Evolutionary conservation across 2,888 invertebrate genomes (phyloP).

Genomic region (Dynastes grantii): DNA sequence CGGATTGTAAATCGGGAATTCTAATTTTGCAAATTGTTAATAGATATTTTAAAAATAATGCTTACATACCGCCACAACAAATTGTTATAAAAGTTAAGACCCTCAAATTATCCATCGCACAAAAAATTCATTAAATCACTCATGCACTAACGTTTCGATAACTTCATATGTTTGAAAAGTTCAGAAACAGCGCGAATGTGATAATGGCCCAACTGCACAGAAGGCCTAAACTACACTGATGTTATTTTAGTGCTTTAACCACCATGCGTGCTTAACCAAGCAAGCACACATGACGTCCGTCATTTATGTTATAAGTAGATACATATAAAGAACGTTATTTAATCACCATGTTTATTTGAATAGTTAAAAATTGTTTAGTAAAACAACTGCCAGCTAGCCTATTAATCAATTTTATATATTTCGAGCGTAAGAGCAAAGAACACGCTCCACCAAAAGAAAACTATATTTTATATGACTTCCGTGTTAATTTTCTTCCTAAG

Average conservation of each 20-base stretch:
- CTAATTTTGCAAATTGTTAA: not conserved
- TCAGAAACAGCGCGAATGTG: slow-evolving; percentile 23
- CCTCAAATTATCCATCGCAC: slow-evolving; percentile 42
- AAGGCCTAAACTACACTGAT: slow-evolving; percentile 52
- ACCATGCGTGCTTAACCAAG: slow-evolving; percentile 60
- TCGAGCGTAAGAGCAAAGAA: no score
- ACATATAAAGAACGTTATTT: slow-evolving; percentile 1
- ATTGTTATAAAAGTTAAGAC: slow-evolving; percentile 7
- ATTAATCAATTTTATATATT: no score
- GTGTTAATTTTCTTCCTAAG: no score
- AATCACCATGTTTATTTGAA: no score
- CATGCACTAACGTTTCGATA: slow-evolving; percentile 18
- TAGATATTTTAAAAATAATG: not conserved
- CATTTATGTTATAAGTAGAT: slow-evolving; percentile 19
- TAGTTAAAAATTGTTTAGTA: no score
- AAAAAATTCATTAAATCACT: slow-evolving; percentile 25
- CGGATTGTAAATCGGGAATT: not conserved
- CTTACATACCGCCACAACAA: slow-evolving; percentile 29
- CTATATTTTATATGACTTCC: no score
- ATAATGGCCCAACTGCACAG: slow-evolving; percentile 45
- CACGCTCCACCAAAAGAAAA: no score
- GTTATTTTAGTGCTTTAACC: slow-evolving; percentile 60
- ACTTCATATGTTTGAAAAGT: slow-evolving; percentile 23
- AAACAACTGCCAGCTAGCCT: no score
- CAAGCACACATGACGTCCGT: slow-evolving; percentile 54